Conservation (phyloP, 1,140 invertebrate species). For the Kradibia gibbosae region DNA sequence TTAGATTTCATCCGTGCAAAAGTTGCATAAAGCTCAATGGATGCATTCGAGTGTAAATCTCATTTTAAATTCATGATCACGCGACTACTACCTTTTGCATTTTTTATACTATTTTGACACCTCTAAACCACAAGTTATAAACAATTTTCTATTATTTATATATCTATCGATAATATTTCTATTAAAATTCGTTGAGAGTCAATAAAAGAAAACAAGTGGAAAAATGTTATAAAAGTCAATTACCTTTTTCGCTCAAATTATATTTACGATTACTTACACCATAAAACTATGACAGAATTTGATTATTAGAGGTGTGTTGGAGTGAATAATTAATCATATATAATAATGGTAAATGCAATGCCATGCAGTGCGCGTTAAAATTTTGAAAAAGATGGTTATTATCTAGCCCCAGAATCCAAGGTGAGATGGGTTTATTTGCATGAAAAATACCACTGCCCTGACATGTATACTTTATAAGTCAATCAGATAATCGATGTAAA, state of each 20-base stretch:
- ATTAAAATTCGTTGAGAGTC: too few species aligned
- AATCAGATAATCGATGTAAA: slow-evolving; percentile 45
- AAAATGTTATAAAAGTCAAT: slow-evolving; percentile 7
- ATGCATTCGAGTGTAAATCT: neutral
- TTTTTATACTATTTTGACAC: slow-evolving; percentile 19
- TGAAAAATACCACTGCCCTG: slow-evolving; percentile 8
- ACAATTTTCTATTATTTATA: too few species aligned
- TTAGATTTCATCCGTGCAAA: neutral
- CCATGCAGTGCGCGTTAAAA: neutral
- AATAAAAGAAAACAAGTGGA: neutral
- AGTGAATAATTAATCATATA: slow-evolving; percentile 32
- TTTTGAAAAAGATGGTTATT: slow-evolving; percentile 17
- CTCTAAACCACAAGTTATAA: slow-evolving; percentile 33
- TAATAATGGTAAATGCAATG: neutral
- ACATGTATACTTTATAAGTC: slow-evolving; percentile 43
- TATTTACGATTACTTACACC: slow-evolving; percentile 34
- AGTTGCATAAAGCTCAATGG: neutral
- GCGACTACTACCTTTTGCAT: neutral
- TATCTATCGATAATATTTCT: too few species aligned
- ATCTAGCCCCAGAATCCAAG: neutral
- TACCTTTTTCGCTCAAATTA: neutral
- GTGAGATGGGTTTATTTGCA: neutral
- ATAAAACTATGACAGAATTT: slow-evolving; percentile 46
- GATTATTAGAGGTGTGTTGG: slow-evolving; percentile 26
- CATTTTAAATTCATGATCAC: neutral